Evolutionary conservation across 2,888 invertebrate species (phyloP).

Genomic region (Isotomurus palustris): DNA sequence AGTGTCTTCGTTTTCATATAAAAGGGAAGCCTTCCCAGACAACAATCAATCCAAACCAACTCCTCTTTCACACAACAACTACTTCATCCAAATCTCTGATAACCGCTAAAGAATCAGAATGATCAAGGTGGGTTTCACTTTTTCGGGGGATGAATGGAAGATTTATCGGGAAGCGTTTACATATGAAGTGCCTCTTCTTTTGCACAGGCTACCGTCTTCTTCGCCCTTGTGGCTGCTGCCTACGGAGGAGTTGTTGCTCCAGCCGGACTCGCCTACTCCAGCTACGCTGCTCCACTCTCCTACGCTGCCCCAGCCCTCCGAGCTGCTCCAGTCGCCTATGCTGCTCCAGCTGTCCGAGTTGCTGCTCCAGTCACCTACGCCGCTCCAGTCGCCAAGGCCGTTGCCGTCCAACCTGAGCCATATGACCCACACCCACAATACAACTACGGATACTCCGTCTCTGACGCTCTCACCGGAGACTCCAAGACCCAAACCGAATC

Average conservation of each 20-base stretch:
- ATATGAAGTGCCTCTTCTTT: neutral
- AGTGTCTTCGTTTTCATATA: too few relatives aligned
- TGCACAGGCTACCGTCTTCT: slow-evolving; percentile 11
- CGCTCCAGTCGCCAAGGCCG: slow-evolving; percentile 18
- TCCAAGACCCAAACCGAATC: slow-evolving; percentile 31
- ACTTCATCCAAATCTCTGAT: too few relatives aligned
- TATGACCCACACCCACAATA: slow-evolving; percentile 39
- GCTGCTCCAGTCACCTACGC: slow-evolving; percentile 19
- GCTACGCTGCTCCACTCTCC: too few relatives aligned
- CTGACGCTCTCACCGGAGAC: slow-evolving; percentile 38
- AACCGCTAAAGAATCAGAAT: too few relatives aligned
- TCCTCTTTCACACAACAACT: too few relatives aligned
- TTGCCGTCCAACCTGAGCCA: slow-evolving; percentile 23
- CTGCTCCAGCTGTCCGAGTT: slow-evolving; percentile 16
- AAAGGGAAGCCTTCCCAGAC: too few relatives aligned
- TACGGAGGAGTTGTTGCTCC: slow-evolving; percentile 16
- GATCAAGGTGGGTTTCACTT: too few relatives aligned
- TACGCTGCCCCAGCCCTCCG: slow-evolving; percentile 12
- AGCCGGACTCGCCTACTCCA: slow-evolving; percentile 10
- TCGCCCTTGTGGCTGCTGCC: slow-evolving; percentile 28
- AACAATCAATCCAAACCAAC: too few relatives aligned
- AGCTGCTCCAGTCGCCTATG: slow-evolving; percentile 12
- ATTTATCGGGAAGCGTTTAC: too few relatives aligned
- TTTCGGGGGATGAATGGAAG: too few relatives aligned
- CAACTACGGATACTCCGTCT: slow-evolving; percentile 39